A percentile compares a stretch with the other conserved stretches of the same genome.
Evolutionary conservation across 2,888 invertebrate species (phyloP).

Genomic region (Amblyteles armatorius): DNA sequence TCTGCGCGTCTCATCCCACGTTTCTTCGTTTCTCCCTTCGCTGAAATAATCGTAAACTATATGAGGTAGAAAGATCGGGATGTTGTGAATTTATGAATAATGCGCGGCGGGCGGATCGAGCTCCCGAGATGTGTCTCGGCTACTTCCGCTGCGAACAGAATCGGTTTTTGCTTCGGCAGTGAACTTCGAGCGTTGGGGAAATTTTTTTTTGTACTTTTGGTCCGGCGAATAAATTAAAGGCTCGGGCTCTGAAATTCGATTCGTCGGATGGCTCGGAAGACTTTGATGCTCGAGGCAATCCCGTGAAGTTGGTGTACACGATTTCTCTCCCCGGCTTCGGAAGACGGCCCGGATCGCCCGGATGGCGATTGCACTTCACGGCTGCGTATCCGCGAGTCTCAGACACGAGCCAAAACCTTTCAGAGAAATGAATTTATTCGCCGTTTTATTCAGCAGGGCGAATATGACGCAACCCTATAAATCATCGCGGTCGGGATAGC

Average conservation of each 20-base stretch:
- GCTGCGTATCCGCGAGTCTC: background rate
- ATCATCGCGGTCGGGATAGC: conserved; percentile 72
- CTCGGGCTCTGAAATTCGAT: background rate
- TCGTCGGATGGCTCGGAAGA: background rate
- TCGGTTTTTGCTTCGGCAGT: background rate
- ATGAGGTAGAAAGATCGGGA: conserved; percentile 77
- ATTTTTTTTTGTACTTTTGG: no score
- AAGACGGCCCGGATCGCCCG: conserved; percentile 8
- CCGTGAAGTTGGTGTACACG: background rate
- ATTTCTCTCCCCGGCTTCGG: background rate
- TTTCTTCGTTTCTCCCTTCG: conserved; percentile 27
- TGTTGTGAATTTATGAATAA: background rate
- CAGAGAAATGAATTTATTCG: conserved; percentile 82
- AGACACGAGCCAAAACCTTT: conserved; percentile 77
- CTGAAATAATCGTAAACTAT: conserved; percentile 80
- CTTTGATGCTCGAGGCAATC: conserved; percentile 1
- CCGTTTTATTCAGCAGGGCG: conserved; percentile 75
- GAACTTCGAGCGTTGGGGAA: no score
- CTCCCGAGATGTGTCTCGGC: background rate
- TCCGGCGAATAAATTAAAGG: no score
- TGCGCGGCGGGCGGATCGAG: conserved; percentile 38
- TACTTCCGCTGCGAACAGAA: background rate
- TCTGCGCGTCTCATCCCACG: background rate
- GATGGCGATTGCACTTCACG: conserved; percentile 39
- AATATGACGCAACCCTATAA: conserved; percentile 77